Evolutionary conservation across 2,797 vertebrate genomes (phyloP).

Genomic region (Cygnus olor): DNA sequence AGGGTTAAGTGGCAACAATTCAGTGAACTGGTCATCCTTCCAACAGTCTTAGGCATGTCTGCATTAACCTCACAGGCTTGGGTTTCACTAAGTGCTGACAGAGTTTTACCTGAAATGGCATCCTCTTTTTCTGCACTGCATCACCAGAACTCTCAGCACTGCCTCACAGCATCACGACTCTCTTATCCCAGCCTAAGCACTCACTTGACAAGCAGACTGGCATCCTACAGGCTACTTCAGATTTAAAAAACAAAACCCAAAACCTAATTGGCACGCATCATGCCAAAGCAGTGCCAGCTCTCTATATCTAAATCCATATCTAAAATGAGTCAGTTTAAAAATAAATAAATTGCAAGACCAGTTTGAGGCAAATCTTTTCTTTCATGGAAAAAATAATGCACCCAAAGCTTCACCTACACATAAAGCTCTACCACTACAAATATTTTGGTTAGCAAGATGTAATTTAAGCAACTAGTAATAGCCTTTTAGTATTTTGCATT

Average conservation of each 20-base stretch:
- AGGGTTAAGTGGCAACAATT: neutral
- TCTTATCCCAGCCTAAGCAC: neutral
- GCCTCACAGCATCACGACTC: neutral
- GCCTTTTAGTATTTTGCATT: neutral
- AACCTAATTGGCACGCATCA: neutral
- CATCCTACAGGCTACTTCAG: neutral
- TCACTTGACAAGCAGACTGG: neutral
- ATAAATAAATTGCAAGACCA: neutral
- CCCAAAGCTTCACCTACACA: neutral
- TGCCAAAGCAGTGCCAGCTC: neutral
- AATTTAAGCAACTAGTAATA: neutral
- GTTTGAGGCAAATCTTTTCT: neutral
- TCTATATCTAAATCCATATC: neutral
- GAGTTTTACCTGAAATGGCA: neutral
- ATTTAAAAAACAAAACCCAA: neutral
- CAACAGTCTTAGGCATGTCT: neutral
- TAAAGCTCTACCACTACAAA: neutral
- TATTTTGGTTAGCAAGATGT: neutral
- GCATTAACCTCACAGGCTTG: neutral
- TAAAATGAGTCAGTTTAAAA: conserved; percentile 28
- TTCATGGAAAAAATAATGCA: neutral
- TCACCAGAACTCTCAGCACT: neutral
- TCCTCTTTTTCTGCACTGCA: neutral
- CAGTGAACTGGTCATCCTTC: neutral
- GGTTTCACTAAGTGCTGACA: neutral